These are phyloP conservation scores for Agonopterix subpropinquella DNA, from an alignment of 2,888 invertebrate species.

Conservation along the genomic window DNA sequence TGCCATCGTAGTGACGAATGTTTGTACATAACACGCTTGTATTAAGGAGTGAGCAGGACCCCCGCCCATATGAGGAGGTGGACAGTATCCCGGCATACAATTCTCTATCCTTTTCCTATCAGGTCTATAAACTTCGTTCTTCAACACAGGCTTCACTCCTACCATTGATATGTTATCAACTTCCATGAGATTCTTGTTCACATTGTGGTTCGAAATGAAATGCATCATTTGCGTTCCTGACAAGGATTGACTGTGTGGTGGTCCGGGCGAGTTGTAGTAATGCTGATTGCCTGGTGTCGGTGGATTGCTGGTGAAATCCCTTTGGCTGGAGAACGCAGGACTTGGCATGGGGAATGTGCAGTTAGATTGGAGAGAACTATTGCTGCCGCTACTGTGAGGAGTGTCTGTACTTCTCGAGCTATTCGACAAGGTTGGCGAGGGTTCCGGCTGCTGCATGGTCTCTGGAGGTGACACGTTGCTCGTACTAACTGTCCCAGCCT, in stretches of 20 bases:
- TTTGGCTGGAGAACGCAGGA: slow-evolving; percentile 68
- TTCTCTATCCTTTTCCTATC: slow-evolving; percentile 54
- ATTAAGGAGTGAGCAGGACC: slow-evolving; percentile 61
- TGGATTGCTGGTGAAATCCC: slow-evolving; percentile 55
- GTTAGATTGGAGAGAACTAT: slow-evolving; percentile 47
- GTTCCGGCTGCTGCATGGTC: slow-evolving; percentile 66
- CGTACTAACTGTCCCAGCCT: slow-evolving; percentile 89
- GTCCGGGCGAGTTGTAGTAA: slow-evolving; percentile 60
- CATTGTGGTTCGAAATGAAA: slow-evolving; percentile 69
- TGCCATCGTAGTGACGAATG: slow-evolving; percentile 72
- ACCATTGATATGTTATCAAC: slow-evolving; percentile 72
- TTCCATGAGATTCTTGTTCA: slow-evolving; percentile 69
- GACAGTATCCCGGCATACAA: slow-evolving; percentile 65
- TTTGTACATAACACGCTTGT: slow-evolving; percentile 62
- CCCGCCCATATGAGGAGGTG: slow-evolving; percentile 64
- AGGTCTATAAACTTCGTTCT: slow-evolving; percentile 40
- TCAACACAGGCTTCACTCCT: slow-evolving; percentile 53
- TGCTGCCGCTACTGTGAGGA: slow-evolving; percentile 56
- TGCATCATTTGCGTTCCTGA: slow-evolving; percentile 68
- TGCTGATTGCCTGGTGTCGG: slow-evolving; percentile 48
- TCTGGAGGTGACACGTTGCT: slow-evolving; percentile 85
- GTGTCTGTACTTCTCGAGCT: slow-evolving; percentile 70
- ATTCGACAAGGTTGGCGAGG: slow-evolving; percentile 77
- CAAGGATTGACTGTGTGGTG: slow-evolving; percentile 37
- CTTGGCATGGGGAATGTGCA: slow-evolving; percentile 62